Conservation (phyloP, 2,888 invertebrate species). For the Pyrrhosoma nymphula region DNA sequence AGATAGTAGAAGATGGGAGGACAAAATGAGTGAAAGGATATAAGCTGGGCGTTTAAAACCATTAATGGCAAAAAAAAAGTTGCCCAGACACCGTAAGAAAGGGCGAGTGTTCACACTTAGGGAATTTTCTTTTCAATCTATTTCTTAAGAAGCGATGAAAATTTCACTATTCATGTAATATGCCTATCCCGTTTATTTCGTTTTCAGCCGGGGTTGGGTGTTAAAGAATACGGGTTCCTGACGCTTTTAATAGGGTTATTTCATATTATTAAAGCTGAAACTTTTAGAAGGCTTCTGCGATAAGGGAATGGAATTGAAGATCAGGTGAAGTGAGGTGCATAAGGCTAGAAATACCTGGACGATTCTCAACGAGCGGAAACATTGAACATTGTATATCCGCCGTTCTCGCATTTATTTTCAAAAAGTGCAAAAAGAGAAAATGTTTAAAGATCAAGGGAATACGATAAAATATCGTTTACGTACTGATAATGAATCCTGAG, state of each 20-base stretch:
- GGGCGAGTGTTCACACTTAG: neutral
- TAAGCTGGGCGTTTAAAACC: neutral
- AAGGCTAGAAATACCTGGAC: too few relatives aligned
- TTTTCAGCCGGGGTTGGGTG: neutral
- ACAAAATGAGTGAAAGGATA: neutral
- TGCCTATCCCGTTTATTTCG: neutral
- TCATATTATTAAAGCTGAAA: too few relatives aligned
- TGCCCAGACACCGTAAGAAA: neutral
- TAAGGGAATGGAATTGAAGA: neutral
- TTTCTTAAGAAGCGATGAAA: neutral
- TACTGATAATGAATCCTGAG: too few relatives aligned
- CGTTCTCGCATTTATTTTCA: too few relatives aligned
- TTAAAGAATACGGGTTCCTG: neutral
- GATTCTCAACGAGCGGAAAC: too few relatives aligned
- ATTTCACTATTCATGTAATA: neutral
- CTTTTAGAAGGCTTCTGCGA: too few relatives aligned
- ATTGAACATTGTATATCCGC: too few relatives aligned
- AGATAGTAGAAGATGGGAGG: neutral
- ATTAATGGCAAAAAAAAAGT: neutral
- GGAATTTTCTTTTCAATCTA: neutral
- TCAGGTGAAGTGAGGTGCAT: neutral
- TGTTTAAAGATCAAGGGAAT: too few relatives aligned
- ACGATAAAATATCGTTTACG: too few relatives aligned
- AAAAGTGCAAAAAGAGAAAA: too few relatives aligned
- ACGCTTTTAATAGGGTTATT: neutral